A percentile compares a stretch with the other conserved stretches of the same genome.
These are phyloP conservation scores for Pithecia hirsuta DNA, from an alignment of 2,797 vertebrate species.

Conservation along the genomic window DNA sequence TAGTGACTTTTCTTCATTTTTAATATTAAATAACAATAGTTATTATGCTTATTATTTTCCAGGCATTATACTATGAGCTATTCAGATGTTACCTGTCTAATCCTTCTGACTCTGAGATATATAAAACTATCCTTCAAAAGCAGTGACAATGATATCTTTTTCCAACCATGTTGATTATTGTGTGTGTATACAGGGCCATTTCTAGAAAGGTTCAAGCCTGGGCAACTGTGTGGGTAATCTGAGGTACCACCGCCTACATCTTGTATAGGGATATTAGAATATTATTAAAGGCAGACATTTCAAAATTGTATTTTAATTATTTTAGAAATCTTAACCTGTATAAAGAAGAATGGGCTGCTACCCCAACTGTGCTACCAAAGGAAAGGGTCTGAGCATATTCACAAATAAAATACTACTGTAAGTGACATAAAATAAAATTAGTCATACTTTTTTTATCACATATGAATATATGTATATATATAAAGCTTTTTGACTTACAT, in stretches of 20 bases:
- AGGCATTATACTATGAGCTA: not conserved
- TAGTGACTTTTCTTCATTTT: not conserved
- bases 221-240: not conserved
- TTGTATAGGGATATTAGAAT: not conserved
- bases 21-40: conserved; percentile 12
- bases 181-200: not conserved
- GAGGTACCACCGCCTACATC: not conserved
- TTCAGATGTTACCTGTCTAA: conserved; percentile 7
- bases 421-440: conserved; percentile 11
- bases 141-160: not conserved
- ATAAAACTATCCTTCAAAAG: not conserved
- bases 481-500: not conserved
- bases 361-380: not conserved
- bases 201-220: not conserved
- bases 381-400: not conserved
- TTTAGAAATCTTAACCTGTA: not conserved
- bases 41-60: not conserved
- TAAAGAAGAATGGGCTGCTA: not conserved
- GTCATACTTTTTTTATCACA: not conserved
- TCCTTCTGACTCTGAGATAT: not conserved
- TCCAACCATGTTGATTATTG: not conserved
- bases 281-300: not conserved
- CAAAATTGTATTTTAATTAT: conserved; percentile 24
- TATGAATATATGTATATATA: not conserved
- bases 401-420: conserved; percentile 2